Percentiles rank a stretch among this genome's conserved stretches.
Conservation (phyloP, 2,797 vertebrate species). For the Heliangelus exortis region DNA sequence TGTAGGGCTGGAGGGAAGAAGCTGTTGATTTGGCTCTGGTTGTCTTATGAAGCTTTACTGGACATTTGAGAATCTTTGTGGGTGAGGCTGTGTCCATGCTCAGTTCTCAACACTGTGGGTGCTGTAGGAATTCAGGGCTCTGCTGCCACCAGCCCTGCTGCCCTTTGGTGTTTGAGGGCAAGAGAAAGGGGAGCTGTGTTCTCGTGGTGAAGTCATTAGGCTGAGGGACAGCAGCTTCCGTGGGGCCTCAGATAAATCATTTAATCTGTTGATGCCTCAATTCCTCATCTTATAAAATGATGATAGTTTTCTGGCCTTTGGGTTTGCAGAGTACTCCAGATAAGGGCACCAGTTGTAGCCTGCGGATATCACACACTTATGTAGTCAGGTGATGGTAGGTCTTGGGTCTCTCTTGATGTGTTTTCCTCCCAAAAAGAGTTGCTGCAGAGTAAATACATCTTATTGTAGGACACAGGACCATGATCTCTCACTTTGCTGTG, state of each 20-base stretch:
- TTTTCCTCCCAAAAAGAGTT: neutral
- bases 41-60: neutral
- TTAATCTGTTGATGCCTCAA: neutral
- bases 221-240: neutral
- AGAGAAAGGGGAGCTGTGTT: neutral
- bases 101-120: neutral
- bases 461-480: neutral
- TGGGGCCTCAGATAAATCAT: neutral
- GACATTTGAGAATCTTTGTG: neutral
- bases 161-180: rapidly evolving
- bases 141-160: neutral
- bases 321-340: neutral
- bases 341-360: neutral
- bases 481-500: neutral
- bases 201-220: neutral
- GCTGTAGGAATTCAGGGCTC: neutral
- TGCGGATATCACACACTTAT: rapidly evolving
- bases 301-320: neutral
- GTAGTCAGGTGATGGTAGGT: neutral
- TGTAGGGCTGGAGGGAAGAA: neutral
- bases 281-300: neutral
- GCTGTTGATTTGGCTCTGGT: neutral
- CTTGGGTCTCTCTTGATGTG: neutral
- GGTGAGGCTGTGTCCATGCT: neutral
- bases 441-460: neutral